Percentiles rank a stretch among this genome's conserved stretches.
phyloP scores from a whole-genome alignment of 2,797 vertebrate genomes.

The Gorsachius magnificus region DNA sequence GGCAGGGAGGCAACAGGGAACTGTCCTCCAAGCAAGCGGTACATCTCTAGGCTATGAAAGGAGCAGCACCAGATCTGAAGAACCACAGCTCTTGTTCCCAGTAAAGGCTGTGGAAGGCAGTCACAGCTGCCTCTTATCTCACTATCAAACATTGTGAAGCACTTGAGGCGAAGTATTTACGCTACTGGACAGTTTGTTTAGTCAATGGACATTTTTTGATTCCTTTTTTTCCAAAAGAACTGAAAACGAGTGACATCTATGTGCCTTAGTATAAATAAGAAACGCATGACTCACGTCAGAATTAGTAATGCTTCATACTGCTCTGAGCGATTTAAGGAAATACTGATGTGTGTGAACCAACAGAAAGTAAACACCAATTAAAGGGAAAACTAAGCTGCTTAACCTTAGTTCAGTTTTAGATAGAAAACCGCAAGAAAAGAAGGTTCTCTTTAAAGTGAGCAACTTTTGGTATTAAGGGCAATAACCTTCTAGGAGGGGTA shows the following conservation, averaged over 20 bases:
- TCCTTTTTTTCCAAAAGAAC: not conserved
- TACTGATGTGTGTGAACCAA: not conserved
- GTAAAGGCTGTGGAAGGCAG: not conserved
- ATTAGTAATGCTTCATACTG: not conserved
- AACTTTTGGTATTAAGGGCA: not conserved
- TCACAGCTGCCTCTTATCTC: slow-evolving; percentile 50
- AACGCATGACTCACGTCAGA: not conserved
- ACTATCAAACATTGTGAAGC: slow-evolving; percentile 27
- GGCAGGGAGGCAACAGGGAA: not conserved
- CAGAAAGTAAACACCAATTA: slow-evolving; percentile 2
- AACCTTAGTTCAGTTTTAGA: not conserved
- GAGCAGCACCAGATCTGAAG: not conserved
- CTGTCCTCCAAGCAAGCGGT: not conserved
- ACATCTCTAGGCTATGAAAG: not conserved
- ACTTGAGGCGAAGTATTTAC: slow-evolving; percentile 40
- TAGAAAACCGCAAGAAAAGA: not conserved
- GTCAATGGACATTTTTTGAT: not conserved
- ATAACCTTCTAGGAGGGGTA: not conserved
- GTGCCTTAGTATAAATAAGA: slow-evolving; percentile 3
- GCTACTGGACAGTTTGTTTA: slow-evolving; percentile 62
- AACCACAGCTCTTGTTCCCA: not conserved
- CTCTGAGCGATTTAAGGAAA: not conserved
- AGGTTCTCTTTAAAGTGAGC: not conserved
- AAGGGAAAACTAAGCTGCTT: not conserved
- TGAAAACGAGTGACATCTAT: not conserved